Conservation (phyloP, 2,888 invertebrate species). For the Drosophila limbata region DNA sequence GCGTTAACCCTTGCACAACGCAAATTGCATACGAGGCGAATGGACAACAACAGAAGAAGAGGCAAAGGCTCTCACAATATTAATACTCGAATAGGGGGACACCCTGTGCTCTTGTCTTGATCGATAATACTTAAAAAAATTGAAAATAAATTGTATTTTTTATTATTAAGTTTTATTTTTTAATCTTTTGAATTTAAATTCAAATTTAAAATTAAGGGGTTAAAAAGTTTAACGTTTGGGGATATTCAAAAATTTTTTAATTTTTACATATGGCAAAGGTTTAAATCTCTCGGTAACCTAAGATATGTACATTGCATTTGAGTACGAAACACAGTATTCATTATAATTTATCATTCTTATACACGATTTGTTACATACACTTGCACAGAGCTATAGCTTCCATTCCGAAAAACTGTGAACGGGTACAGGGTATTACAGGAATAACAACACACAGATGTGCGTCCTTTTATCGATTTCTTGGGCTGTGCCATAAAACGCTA, state of each 20-base stretch:
- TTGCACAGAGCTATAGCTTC: background rate
- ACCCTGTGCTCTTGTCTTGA: background rate
- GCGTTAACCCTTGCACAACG: conserved; percentile 62
- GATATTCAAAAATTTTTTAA: too few relatives aligned
- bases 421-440: conserved; percentile 6
- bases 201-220: too few relatives aligned
- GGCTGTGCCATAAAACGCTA: conserved; percentile 72
- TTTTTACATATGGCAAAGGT: too few relatives aligned
- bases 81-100: background rate
- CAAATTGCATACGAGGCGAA: conserved; percentile 52
- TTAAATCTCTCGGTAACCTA: too few relatives aligned
- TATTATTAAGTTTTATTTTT: too few relatives aligned
- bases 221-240: too few relatives aligned
- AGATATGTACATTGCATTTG: too few relatives aligned
- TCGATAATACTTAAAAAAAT: too few relatives aligned
- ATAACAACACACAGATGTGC: conserved; percentile 48
- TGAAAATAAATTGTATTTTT: too few relatives aligned
- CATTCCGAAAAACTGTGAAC: background rate
- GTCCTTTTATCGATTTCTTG: conserved; percentile 69
- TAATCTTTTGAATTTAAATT: too few relatives aligned
- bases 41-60: conserved; percentile 30
- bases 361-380: background rate
- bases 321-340: too few relatives aligned
- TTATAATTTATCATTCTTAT: too few relatives aligned
- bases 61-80: background rate